A percentile compares a stretch with the other conserved stretches of the same genome.
phyloP scores from a whole-genome alignment of 2,888 invertebrate genomes.

The Drosophila neoperkinsi region DNA sequence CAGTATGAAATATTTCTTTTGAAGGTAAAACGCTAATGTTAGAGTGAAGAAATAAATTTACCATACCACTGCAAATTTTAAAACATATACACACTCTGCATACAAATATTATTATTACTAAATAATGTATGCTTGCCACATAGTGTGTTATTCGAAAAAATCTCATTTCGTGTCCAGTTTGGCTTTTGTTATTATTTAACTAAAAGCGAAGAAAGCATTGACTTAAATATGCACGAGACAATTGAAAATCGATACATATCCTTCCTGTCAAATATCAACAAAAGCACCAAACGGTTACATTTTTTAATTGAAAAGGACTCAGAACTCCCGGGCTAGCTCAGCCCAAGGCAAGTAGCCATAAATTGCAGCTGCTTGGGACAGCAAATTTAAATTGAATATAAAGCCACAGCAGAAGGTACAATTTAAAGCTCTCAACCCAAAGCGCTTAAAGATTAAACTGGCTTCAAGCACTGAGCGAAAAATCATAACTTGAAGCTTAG shows the following conservation, averaged over 20 bases:
- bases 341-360: slow-evolving; percentile 27
- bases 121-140: neutral
- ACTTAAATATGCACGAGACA: slow-evolving; percentile 38
- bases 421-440: slow-evolving; percentile 28
- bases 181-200: neutral
- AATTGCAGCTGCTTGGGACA: slow-evolving; percentile 60
- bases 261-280: slow-evolving; percentile 21
- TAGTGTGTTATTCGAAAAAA: neutral
- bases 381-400: slow-evolving; percentile 49
- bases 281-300: slow-evolving; percentile 16
- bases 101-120: neutral
- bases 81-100: no score
- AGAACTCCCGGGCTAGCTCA: neutral
- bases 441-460: slow-evolving; percentile 12
- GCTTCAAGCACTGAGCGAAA: slow-evolving; percentile 19
- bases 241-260: slow-evolving; percentile 39
- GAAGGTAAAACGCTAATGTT: neutral
- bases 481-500: slow-evolving; percentile 32
- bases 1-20: neutral
- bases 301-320: slow-evolving; percentile 56
- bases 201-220: neutral
- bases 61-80: neutral
- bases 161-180: neutral
- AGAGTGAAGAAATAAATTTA: neutral
- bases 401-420: slow-evolving; percentile 21